phyloP scores from a whole-genome alignment of 2,888 invertebrate species.

The Philereme transversata region DNA sequence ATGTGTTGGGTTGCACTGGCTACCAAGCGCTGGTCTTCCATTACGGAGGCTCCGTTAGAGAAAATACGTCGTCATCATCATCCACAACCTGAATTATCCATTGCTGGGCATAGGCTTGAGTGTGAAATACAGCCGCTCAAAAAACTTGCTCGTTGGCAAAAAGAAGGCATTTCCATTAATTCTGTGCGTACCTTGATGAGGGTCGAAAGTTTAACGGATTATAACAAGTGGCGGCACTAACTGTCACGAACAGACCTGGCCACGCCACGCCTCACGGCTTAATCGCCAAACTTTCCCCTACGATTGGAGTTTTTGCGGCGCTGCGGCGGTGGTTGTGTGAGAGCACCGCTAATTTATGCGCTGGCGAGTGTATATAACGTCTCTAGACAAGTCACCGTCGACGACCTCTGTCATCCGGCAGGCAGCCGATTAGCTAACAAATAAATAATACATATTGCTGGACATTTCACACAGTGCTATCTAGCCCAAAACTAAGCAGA shows the following conservation, averaged over 20 bases:
- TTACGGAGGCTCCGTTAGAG: too few species aligned
- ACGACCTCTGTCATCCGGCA: not conserved
- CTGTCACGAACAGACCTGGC: conserved; percentile 81
- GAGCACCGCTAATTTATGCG: conserved; percentile 76
- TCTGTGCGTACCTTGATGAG: conserved; percentile 78
- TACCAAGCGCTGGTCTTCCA: too few species aligned
- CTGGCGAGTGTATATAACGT: conserved; percentile 60
- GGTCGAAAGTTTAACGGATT: conserved; percentile 82
- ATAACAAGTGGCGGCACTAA: conserved; percentile 82
- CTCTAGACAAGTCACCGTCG: conserved; percentile 43
- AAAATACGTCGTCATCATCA: too few species aligned
- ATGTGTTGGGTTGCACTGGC: too few species aligned
- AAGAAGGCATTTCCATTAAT: conserved; percentile 76
- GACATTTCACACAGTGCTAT: too few species aligned
- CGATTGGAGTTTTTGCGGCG: conserved; percentile 81
- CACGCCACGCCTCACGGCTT: conserved; percentile 79
- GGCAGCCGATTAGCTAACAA: too few species aligned
- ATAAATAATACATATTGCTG: too few species aligned
- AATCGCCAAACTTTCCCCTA: conserved; percentile 82
- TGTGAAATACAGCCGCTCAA: too few species aligned
- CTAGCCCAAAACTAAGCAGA: too few species aligned
- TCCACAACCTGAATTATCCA: too few species aligned
- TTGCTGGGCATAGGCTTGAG: too few species aligned
- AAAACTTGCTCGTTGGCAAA: conserved; percentile 14
- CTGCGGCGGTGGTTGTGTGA: conserved; percentile 68